These are phyloP conservation scores for Echiichthys vipera DNA, from an alignment of 2,797 vertebrate genomes.

Conservation along the genomic window DNA sequence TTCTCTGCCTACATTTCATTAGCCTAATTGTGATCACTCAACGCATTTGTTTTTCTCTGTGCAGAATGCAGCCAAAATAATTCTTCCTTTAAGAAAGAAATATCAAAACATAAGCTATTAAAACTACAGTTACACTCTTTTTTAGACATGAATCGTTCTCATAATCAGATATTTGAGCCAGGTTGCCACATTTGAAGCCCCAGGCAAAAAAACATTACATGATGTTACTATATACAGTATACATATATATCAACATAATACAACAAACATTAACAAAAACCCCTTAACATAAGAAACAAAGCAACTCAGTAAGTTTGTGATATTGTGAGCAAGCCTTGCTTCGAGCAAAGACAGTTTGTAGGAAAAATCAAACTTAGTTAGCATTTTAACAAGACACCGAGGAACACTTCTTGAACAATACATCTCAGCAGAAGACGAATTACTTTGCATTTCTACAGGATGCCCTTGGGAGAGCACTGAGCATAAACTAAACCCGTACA, in stretches of 20 bases:
- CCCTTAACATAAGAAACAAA: background rate
- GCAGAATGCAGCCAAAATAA: constrained; percentile 1
- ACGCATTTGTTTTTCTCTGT: background rate
- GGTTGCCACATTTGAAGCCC: background rate
- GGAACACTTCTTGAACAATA: constrained; percentile 33
- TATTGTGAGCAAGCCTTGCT: constrained; percentile 6
- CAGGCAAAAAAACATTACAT: background rate
- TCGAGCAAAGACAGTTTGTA: background rate
- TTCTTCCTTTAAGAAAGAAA: background rate
- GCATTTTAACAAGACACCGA: constrained; percentile 54
- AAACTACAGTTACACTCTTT: background rate
- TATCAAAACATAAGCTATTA: background rate
- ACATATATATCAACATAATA: too few relatives aligned
- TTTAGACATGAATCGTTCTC: background rate
- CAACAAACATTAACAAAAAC: too few relatives aligned
- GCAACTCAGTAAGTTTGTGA: background rate
- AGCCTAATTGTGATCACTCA: background rate
- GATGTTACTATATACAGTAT: too few relatives aligned
- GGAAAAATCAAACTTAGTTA: constrained; percentile 30
- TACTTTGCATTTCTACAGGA: constrained; percentile 51
- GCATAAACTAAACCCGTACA: constrained; percentile 60
- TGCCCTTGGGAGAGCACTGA: constrained; percentile 57
- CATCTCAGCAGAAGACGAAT: constrained; percentile 38
- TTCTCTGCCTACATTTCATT: constrained; percentile 4
- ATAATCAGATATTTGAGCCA: background rate